A percentile compares a stretch with the other conserved stretches of the same genome.
Conservation (phyloP, 2,888 invertebrate species). For the Lacanobia oleracea region DNA sequence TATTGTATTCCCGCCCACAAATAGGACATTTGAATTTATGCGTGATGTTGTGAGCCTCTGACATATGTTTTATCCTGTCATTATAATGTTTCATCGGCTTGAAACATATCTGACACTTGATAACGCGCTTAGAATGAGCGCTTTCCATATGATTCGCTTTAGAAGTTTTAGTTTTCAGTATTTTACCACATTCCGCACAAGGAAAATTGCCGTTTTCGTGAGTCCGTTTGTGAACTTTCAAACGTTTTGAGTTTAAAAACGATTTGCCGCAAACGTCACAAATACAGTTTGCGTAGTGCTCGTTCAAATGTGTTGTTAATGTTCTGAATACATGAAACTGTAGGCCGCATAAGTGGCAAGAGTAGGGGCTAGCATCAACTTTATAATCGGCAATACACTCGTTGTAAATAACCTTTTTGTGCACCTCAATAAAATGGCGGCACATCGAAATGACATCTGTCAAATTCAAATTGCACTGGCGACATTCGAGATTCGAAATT, state of each 20-base stretch:
- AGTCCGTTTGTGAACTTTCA: conserved; percentile 87
- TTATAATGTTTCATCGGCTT: conserved; percentile 87
- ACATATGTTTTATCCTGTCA: conserved; percentile 86
- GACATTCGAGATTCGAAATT: conserved; percentile 83
- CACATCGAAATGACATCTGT: conserved; percentile 77
- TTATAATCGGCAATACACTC: conserved; percentile 86
- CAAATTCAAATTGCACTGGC: conserved; percentile 76
- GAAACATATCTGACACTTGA: conserved; percentile 84
- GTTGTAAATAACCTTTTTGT: conserved; percentile 80
- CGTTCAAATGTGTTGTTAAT: conserved; percentile 85
- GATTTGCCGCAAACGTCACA: conserved; percentile 89
- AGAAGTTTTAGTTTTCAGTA: conserved; percentile 81
- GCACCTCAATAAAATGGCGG: conserved; percentile 77
- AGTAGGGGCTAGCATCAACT: conserved; percentile 79
- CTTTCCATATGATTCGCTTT: conserved; percentile 83
- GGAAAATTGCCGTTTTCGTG: conserved; percentile 86
- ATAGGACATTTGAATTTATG: conserved; percentile 83
- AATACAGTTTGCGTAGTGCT: conserved; percentile 87
- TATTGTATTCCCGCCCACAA: conserved; percentile 80
- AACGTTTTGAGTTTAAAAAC: conserved; percentile 85
- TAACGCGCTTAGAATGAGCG: conserved; percentile 80
- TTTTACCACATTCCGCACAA: conserved; percentile 80
- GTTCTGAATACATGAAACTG: conserved; percentile 85
- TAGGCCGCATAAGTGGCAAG: conserved; percentile 80
- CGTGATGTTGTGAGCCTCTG: conserved; percentile 82